Evolutionary conservation across 1,140 invertebrate genomes (phyloP).

Genomic region (Saccostrea echinata): DNA sequence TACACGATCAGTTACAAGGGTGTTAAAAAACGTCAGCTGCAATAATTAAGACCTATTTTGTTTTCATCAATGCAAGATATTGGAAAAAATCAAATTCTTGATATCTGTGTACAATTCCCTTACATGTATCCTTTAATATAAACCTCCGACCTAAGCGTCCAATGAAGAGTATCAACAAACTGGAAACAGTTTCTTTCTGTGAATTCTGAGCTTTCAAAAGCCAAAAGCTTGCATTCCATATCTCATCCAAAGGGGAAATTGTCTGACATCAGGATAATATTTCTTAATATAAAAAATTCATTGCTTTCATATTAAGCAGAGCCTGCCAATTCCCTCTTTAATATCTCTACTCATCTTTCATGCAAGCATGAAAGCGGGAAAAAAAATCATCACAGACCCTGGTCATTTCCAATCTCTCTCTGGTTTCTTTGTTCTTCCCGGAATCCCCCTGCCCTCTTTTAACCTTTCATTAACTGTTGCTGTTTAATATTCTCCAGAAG

Average conservation of each 20-base stretch:
- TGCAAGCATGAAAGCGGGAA: neutral
- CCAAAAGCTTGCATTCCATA: neutral
- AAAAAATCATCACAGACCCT: neutral
- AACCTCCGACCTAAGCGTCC: neutral
- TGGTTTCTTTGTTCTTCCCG: neutral
- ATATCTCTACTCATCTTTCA: neutral
- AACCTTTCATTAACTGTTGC: neutral
- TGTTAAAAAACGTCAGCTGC: neutral
- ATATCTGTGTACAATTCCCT: neutral
- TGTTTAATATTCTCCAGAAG: no score
- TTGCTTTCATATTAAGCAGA: slow-evolving; percentile 1
- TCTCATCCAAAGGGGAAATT: neutral
- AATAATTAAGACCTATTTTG: neutral
- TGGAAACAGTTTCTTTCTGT: no score
- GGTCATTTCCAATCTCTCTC: neutral
- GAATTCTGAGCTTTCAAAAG: neutral
- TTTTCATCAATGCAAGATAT: neutral
- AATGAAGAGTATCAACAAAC: neutral
- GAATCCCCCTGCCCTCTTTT: neutral
- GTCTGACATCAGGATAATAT: neutral
- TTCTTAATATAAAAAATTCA: slow-evolving; percentile 11
- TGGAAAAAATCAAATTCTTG: neutral
- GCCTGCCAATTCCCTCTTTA: neutral
- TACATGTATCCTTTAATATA: neutral
- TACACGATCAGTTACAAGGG: neutral